Evolutionary conservation across 2,888 invertebrate genomes (phyloP).

Genomic region (Resseliella maxima): DNA sequence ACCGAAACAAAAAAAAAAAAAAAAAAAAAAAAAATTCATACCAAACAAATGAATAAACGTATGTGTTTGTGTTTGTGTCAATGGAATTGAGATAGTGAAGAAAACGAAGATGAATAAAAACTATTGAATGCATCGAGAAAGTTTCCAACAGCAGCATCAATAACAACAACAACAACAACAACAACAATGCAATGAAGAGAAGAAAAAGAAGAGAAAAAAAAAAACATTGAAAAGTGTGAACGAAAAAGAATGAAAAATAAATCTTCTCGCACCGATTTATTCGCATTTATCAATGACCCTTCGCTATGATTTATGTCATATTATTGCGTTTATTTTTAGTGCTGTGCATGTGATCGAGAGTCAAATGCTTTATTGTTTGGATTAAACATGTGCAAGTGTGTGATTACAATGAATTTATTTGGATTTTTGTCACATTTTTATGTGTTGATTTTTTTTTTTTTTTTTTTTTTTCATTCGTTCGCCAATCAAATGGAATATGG

Average conservation of each 20-base stretch:
- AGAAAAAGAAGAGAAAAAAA: neutral
- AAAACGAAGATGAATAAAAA: neutral
- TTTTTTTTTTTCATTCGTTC: neutral
- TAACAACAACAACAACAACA: neutral
- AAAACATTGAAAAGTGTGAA: too few relatives aligned
- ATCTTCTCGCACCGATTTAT: slow-evolving; percentile 44
- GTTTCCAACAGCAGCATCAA: neutral
- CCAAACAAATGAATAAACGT: neutral
- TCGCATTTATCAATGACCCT: slow-evolving; percentile 51
- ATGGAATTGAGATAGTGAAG: neutral
- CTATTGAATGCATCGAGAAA: slow-evolving; percentile 22
- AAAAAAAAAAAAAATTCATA: neutral
- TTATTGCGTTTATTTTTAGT: neutral
- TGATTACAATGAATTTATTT: neutral
- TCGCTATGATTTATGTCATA: slow-evolving; percentile 36
- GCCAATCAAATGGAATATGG: neutral
- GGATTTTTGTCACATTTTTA: neutral
- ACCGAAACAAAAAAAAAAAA: neutral
- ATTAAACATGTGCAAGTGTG: slow-evolving; percentile 12
- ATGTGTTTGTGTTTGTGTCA: neutral
- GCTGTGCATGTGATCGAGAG: neutral
- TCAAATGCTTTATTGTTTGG: neutral
- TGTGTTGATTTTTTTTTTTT: neutral
- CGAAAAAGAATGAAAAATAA: too few relatives aligned
- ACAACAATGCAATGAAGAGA: neutral